phyloP scores from a whole-genome alignment of 1,140 invertebrate genomes.

The Formica exsecta region DNA sequence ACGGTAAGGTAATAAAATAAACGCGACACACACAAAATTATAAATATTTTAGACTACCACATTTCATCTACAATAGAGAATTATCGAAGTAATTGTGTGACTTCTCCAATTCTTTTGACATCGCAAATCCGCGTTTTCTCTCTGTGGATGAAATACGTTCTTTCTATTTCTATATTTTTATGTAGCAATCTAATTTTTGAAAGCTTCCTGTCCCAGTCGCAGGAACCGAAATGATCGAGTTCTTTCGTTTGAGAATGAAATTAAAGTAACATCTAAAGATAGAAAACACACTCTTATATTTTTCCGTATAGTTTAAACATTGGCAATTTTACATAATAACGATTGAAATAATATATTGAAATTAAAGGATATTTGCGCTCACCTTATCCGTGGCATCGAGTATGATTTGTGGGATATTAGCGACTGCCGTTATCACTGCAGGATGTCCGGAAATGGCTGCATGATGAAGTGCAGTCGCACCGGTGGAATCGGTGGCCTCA shows the following conservation, averaged over 20 bases:
- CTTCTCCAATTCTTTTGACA: not conserved
- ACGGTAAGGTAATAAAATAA: not conserved
- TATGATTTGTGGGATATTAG: slow-evolving; percentile 88
- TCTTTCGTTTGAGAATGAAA: not conserved
- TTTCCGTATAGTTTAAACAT: too few species aligned
- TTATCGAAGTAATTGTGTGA: not conserved
- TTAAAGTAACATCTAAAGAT: not conserved
- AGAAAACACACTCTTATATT: not conserved
- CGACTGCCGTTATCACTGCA: slow-evolving; percentile 88
- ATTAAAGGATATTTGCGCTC: slow-evolving; percentile 48
- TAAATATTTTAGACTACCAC: not conserved
- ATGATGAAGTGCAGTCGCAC: slow-evolving; percentile 86
- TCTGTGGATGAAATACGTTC: not conserved
- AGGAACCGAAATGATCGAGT: not conserved
- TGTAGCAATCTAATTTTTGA: not conserved
- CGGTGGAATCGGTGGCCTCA: slow-evolving; percentile 88
- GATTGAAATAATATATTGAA: not conserved
- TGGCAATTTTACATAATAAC: not conserved
- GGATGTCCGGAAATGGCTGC: slow-evolving; percentile 85
- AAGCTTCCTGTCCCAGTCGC: not conserved
- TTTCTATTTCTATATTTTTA: slow-evolving; percentile 15
- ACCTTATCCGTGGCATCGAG: slow-evolving; percentile 88
- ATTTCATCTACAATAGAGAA: not conserved
- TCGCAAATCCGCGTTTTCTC: not conserved
- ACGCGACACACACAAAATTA: not conserved